Conservation (phyloP, 2,113 vertebrate species). For the Eidolon helvum region DNA sequence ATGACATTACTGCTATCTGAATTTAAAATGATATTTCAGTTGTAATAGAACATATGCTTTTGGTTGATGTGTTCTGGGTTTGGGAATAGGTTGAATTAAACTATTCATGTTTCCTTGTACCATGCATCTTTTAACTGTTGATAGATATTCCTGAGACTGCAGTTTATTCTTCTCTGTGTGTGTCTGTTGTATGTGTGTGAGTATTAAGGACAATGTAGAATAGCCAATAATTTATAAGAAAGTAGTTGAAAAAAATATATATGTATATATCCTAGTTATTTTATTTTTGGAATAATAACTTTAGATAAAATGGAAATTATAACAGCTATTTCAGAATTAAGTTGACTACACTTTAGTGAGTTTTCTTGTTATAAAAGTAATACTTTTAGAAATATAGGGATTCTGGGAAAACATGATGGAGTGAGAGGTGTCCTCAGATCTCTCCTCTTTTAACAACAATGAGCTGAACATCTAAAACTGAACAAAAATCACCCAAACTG, state of each 20-base stretch:
- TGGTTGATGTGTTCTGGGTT: neutral
- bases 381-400: neutral
- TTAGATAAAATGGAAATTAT: neutral
- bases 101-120: neutral
- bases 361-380: neutral
- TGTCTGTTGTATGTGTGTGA: neutral
- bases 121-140: neutral
- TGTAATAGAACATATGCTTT: neutral
- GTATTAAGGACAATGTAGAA: neutral
- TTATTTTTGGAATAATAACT: neutral
- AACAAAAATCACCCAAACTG: too few species aligned
- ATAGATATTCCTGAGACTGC: neutral
- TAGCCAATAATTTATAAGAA: neutral
- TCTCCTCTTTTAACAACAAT: too few species aligned
- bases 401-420: too few species aligned
- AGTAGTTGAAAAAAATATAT: neutral
- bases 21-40: neutral
- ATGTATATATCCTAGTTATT: neutral
- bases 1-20: neutral
- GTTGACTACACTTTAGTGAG: neutral
- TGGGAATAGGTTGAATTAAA: neutral
- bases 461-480: too few species aligned
- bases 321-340: neutral
- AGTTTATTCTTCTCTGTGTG: neutral
- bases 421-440: too few species aligned